Evolutionary conservation across 2,888 invertebrate genomes (phyloP).

Genomic region (Plutella xylostella): DNA sequence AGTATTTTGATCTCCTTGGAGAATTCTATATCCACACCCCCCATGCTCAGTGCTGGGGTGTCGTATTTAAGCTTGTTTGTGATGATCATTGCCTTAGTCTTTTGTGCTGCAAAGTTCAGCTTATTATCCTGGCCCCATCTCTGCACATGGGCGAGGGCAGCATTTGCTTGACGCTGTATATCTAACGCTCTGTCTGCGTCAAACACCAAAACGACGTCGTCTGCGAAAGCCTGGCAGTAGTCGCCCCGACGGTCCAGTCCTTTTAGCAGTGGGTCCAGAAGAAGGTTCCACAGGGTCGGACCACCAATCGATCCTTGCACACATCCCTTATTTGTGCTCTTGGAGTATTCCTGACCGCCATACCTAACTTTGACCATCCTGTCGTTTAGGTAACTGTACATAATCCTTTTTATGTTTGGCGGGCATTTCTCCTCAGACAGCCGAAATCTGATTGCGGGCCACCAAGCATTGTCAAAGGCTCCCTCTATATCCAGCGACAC

Average conservation of each 20-base stretch:
- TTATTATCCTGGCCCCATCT: constrained; percentile 10
- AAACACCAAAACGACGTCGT: background rate
- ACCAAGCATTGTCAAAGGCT: constrained; percentile 18
- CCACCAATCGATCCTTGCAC: constrained; percentile 13
- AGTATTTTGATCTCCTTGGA: constrained; percentile 4
- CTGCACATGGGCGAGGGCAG: background rate
- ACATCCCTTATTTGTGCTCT: background rate
- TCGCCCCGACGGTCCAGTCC: background rate
- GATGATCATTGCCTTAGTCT: background rate
- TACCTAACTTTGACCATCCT: background rate
- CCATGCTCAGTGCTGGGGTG: background rate
- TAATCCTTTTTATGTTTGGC: background rate
- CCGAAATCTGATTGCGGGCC: constrained; percentile 1
- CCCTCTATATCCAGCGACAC: constrained; percentile 11
- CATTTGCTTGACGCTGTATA: background rate
- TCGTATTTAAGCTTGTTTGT: background rate
- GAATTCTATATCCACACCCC: background rate
- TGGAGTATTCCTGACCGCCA: background rate
- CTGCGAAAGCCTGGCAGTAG: constrained; percentile 10
- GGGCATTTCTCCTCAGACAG: constrained; percentile 4
- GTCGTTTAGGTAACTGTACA: background rate
- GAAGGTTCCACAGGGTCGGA: constrained; percentile 6
- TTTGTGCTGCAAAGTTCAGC: background rate
- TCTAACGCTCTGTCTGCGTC: background rate
- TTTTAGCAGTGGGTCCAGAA: constrained; percentile 1